Evolutionary conservation across 2,113 vertebrate genomes (phyloP).

Genomic region (Rhipidura dahli): DNA sequence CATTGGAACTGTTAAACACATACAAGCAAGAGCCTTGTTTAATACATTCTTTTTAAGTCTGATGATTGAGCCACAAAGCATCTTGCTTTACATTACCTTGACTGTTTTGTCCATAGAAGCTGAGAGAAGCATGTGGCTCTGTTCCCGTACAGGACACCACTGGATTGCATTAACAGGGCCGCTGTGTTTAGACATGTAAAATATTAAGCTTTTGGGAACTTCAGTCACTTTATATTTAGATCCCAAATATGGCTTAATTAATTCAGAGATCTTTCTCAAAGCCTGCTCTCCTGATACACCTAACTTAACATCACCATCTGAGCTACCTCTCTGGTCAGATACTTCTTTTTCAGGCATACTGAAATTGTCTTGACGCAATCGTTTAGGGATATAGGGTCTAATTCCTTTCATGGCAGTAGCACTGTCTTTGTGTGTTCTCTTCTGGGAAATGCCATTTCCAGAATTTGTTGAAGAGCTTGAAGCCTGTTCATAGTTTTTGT

Average conservation of each 20-base stretch:
- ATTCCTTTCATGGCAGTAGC: constrained; percentile 46
- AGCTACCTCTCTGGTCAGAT: not conserved
- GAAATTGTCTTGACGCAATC: constrained; percentile 69
- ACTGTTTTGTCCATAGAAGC: constrained; percentile 93
- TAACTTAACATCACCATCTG: not conserved
- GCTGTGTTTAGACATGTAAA: constrained; percentile 78
- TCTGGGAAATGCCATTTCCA: not conserved
- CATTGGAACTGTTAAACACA: not conserved
- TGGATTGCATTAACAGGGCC: constrained; percentile 86
- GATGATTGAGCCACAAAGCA: not conserved
- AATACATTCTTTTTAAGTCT: not conserved
- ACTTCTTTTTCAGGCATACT: not conserved
- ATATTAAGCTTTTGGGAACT: constrained; percentile 77
- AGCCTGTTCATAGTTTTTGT: not conserved
- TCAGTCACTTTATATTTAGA: constrained; percentile 64
- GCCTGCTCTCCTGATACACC: not conserved
- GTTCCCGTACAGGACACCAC: constrained; percentile 85
- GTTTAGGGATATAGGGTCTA: constrained; percentile 88
- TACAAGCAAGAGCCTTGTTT: not conserved
- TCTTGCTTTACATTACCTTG: constrained; percentile 80
- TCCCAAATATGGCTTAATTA: constrained; percentile 80
- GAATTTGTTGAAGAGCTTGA: not conserved
- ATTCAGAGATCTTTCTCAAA: constrained; percentile 72
- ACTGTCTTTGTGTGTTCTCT: constrained; percentile 27
- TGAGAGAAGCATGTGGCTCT: constrained; percentile 90